Percentiles rank a stretch among this genome's conserved stretches.
phyloP scores from a whole-genome alignment of 2,888 invertebrate genomes.

The Drosophila affinis region DNA sequence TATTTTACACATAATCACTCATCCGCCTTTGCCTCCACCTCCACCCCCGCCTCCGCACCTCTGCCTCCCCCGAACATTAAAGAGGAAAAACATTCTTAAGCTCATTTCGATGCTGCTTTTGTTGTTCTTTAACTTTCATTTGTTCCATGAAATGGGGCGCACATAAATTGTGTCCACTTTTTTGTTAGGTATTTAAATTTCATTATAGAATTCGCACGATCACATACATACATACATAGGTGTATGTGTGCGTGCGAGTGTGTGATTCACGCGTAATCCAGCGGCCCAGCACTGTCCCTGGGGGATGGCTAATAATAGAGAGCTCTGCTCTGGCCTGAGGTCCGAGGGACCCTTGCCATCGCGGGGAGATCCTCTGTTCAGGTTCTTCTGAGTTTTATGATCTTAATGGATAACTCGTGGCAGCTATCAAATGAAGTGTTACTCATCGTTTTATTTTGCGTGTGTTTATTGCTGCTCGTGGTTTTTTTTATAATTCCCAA shows the following conservation, averaged over 20 bases:
- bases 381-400: constrained; percentile 14
- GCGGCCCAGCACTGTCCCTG: constrained; percentile 45
- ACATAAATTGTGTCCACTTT: constrained; percentile 53
- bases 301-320: constrained; percentile 58
- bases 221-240: constrained; percentile 8
- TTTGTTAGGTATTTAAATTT: constrained; percentile 32
- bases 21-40: constrained; percentile 49
- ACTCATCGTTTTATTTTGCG: constrained; percentile 8
- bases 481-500: neutral
- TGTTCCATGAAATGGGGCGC: constrained; percentile 59
- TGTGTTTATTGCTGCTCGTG: constrained; percentile 10
- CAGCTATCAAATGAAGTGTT: constrained; percentile 40
- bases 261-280: constrained; percentile 58
- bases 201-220: constrained; percentile 30
- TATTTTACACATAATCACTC: constrained; percentile 72
- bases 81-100: constrained; percentile 29
- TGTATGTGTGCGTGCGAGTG: constrained; percentile 3
- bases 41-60: neutral
- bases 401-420: constrained; percentile 54
- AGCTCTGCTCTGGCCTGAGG: constrained; percentile 2
- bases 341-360: constrained; percentile 29
- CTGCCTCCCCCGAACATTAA: constrained; percentile 22
- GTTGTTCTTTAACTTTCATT: constrained; percentile 55
- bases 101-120: constrained; percentile 12
- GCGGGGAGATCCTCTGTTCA: constrained; percentile 15